phyloP scores from a whole-genome alignment of 2,113 vertebrate species.

The Sylvia atricapilla region DNA sequence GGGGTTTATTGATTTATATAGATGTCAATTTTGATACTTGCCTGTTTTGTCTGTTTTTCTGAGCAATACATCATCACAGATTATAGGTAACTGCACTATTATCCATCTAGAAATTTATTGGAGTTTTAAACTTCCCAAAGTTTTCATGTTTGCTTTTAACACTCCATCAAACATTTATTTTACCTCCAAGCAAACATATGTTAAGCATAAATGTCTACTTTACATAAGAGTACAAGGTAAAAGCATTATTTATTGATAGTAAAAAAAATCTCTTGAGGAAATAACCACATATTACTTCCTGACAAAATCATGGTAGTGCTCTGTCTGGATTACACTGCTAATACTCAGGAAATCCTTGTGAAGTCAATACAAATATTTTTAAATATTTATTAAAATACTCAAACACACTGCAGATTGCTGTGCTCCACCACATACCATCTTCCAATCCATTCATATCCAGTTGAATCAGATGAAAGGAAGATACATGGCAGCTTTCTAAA shows the following conservation, averaged over 20 bases:
- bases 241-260: neutral
- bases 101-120: neutral
- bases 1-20: neutral
- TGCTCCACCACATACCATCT: neutral
- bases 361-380: neutral
- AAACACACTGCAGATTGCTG: neutral
- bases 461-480: constrained; percentile 20
- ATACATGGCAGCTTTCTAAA: constrained; percentile 36
- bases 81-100: neutral
- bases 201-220: neutral
- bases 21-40: neutral
- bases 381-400: constrained; percentile 5
- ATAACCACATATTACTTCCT: neutral
- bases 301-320: neutral
- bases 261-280: neutral
- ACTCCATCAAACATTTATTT: neutral
- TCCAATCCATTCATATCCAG: constrained; percentile 4
- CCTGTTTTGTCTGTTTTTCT: neutral
- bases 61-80: neutral
- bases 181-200: neutral
- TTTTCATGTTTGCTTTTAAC: neutral
- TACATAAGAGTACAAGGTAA: neutral
- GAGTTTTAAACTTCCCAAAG: neutral
- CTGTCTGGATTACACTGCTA: neutral
- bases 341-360: neutral